Base-by-base conservation (phyloP, 2,888 invertebrate genomes). In the Caenorhabditis sp. region DNA sequence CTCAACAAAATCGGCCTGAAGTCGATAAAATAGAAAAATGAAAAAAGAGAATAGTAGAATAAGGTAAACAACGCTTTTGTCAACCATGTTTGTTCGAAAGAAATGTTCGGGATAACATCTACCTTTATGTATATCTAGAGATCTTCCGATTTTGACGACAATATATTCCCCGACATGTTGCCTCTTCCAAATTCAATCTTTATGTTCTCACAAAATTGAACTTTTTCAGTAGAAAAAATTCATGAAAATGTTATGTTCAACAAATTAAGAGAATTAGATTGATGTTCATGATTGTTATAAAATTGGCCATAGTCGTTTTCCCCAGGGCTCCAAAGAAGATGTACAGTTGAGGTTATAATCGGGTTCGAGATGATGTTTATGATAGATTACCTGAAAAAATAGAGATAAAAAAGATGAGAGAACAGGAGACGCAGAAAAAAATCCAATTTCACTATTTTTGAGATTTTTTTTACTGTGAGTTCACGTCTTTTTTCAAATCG, bases 381-480 rank as follows among this genome's bases (percentile, higher is more conserved):
- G 74, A 26, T 69, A 74, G 1, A 58, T 57, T 0, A 74, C 69
- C 69, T 74, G 60, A 36, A 68, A 58, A 26, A 23, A n/a, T n/a
- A n/a, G 5, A 12, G n/a, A 12, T n/a, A n/a, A 21, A 14, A 14
- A 14, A 54, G n/a, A 21, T 23, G 14, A 57, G 24, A 8, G n/a
- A 59, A 27, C n/a, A 12, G n/a, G 19, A 12, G 19, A 51, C n/a
- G n/a, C n/a, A n/a, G n/a, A n/a, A n/a, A n/a, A n/a, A n/a, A n/a
- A n/a, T n/a, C n/a, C n/a, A n/a, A n/a, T n/a, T n/a, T n/a, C n/a
- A n/a, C n/a, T n/a, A n/a, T n/a, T n/a, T n/a, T n/a, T n/a, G n/a
- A n/a, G n/a, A n/a, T n/a, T n/a, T n/a, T n/a, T n/a, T n/a, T n/a
- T n/a, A n/a, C n/a, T n/a, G n/a, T n/a, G n/a, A n/a, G n/a, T n/a